Evolutionary conservation across 2,113 vertebrate genomes (phyloP), one percentile per base, ranked within the genome.

Genomic region (Lucifuga dentata): DNA sequence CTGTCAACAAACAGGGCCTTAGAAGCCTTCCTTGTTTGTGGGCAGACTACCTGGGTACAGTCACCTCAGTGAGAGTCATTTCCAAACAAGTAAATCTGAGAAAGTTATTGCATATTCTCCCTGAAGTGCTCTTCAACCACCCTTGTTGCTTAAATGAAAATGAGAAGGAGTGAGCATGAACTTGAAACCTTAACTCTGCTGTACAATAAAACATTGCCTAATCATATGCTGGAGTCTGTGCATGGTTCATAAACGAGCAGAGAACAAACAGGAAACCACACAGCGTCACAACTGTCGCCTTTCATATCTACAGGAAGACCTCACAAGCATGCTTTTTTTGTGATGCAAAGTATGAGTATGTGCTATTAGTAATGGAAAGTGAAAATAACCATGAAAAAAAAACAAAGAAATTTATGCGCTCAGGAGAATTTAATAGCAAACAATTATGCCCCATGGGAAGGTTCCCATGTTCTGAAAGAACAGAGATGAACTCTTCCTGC

Each of bases 211-310:
- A 35, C 21, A 21, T 2, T 13, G 5, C 7, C 38, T 10, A 15
- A 29, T 74, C 33, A 16, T 66, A 17, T 52, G 20, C 20, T 46
- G 23, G 35, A 19, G 23, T 39, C 39, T 21, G 20, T 26, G 0
- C 19, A 36, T 24, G 1, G 2, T n/a, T 49, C 5, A 40, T 56
- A 72, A 57, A 49, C 29, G 53, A 61, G 44, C 2, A 17, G 45
- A 77, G 56, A 53, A 71, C 85, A 86, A 88, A 89, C 87, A 87
- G 88, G 88, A 91, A 90, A 82, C 86, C 86, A 65, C 79, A 72
- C 57, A 15, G 33, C 36, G 19, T 81, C 73, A 51, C 24, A 17
- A n/a, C 51, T 46, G 61, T 52, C 9, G 11, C 41, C 46, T 75
- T 32, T 44, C 41, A 51, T 55, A 23, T 21, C 76, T 53, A 69